These are phyloP conservation scores for Basileuterus tristriatus DNA, from an alignment of 2,797 vertebrate genomes.

Conservation along the genomic window DNA sequence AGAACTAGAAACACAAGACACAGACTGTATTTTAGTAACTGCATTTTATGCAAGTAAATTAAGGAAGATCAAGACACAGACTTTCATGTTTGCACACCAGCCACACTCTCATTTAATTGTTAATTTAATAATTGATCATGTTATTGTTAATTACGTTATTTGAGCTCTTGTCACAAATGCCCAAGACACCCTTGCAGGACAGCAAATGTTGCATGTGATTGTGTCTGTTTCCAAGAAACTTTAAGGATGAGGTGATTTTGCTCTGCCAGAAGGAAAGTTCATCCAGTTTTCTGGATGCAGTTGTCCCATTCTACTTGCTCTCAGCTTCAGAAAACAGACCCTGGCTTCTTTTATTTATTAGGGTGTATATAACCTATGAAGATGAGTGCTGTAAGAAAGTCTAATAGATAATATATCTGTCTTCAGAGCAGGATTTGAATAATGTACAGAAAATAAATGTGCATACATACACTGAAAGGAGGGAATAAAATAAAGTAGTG, in stretches of 20 bases:
- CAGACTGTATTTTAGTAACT: not conserved
- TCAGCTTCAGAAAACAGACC: not conserved
- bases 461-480: not conserved
- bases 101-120: not conserved
- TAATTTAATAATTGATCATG: not conserved
- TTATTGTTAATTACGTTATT: too few species aligned
- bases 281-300: not conserved
- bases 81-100: not conserved
- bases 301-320: not conserved
- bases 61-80: not conserved
- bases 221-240: not conserved
- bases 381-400: not conserved
- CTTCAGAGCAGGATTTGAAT: not conserved
- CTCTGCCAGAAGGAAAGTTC: not conserved
- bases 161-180: not conserved
- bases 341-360: not conserved
- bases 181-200: not conserved
- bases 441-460: not conserved
- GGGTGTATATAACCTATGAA: not conserved
- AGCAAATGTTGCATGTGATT: not conserved
- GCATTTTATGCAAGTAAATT: not conserved
- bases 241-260: not conserved
- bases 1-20: not conserved
- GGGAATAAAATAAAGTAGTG: not conserved
- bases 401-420: not conserved